Base-by-base conservation (phyloP, 53 echinoderm and acorn worm species). In the Astropecten irregularis region DNA sequence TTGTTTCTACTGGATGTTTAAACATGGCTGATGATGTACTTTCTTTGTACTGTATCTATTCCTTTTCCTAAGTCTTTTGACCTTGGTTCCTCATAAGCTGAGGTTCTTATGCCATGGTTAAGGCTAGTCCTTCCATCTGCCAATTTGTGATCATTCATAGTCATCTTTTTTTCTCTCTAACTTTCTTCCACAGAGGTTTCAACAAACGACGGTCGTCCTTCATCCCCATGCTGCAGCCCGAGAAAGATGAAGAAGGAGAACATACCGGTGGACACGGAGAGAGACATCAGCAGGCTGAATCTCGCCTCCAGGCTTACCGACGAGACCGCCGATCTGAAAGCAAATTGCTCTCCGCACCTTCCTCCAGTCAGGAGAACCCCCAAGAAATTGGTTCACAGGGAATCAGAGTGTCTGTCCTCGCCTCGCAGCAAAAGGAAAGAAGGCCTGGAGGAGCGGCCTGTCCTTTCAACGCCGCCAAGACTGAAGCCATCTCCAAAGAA, bases 181-280 rank as follows among this genome's bases (percentile, higher is more conserved):
- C 9, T 67, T 21, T 5, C 59, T 11, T 28, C 2, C 11, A 56
- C 69, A 84, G 69, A 73, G 61, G 66, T 49, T 22, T 76, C 86
- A 74, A 50, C 86, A 51, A 85, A 84, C 39, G 69, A 76, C 27
- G 64, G 65, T 15, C 51, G 29, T 6, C 81, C 47, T 22, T 11
- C 40, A 19, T 44, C 68, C 0, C 61, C 71, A 20, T 27, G 38
- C 44, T 88, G 88, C 38, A 88, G 88, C 59, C 88, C 88, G 2
- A 59, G 88, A 49, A 88, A 88, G 62, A 51, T 88, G 38, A 88
- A 88, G 50, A 88, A 88, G 21, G 88, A 88, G 61, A 88, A 88
- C 32, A 28, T 82, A 46, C 82, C 88, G 3, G 42, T 42, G 6
- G 42, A 42, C 42, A 42, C 6, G 42, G 42, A 6, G 6, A 42